Conservation (phyloP, 1,140 invertebrate species). For the Cylas formicarius region DNA sequence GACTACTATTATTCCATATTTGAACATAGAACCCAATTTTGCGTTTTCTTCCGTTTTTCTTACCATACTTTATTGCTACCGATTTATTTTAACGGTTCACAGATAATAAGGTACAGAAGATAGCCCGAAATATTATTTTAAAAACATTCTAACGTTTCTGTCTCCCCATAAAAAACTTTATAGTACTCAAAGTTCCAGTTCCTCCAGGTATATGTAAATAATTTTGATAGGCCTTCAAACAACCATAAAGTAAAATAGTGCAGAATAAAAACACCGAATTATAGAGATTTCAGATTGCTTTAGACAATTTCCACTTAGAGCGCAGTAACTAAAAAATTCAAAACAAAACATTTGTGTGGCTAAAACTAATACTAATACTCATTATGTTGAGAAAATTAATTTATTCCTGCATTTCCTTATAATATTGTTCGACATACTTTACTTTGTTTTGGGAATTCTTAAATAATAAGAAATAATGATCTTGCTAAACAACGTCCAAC, state of each 20-base stretch:
- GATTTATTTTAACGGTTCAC: background rate
- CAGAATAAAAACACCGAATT: background rate
- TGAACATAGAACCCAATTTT: background rate
- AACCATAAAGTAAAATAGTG: background rate
- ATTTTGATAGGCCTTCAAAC: conserved; percentile 1
- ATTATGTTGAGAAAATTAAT: background rate
- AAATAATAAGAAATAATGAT: no score
- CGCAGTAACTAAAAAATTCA: background rate
- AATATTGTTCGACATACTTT: no score
- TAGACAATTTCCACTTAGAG: background rate
- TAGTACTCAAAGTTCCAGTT: background rate
- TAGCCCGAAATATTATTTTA: background rate
- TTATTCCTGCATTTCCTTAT: background rate
- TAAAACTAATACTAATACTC: background rate
- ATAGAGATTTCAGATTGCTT: background rate
- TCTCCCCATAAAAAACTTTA: no score
- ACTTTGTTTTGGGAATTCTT: no score
- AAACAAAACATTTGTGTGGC: background rate
- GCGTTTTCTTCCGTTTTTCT: background rate
- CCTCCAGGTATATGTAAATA: background rate
- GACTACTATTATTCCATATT: background rate
- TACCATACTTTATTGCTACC: background rate
- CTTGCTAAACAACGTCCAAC: no score
- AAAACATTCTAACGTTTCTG: no score
- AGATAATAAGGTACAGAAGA: background rate